Evolutionary conservation across 2,113 vertebrate species (phyloP).

Genomic region (Callionymus lyra): DNA sequence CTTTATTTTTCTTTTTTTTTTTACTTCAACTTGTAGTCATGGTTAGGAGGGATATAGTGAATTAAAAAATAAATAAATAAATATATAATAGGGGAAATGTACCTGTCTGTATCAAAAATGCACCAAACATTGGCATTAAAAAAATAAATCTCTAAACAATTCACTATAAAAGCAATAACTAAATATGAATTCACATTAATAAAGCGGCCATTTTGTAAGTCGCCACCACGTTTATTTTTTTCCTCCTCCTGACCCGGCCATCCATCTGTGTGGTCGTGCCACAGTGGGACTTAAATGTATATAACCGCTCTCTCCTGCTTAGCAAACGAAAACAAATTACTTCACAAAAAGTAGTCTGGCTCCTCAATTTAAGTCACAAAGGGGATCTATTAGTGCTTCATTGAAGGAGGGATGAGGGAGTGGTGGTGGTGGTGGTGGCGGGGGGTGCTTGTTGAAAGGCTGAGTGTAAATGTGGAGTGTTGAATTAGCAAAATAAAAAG

Average conservation of each 20-base stretch:
- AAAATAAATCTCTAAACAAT: too few species aligned
- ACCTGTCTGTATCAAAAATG: too few species aligned
- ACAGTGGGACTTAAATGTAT: background rate
- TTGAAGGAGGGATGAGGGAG: background rate
- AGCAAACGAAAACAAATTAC: conserved; percentile 16
- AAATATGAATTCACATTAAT: too few species aligned
- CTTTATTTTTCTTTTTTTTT: conserved; percentile 3
- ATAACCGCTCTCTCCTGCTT: background rate
- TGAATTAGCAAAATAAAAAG: too few species aligned
- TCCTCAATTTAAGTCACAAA: conserved; percentile 34
- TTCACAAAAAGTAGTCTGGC: conserved; percentile 31
- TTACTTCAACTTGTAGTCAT: background rate
- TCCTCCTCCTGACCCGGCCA: too few species aligned
- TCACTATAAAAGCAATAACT: too few species aligned
- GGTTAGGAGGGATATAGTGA: background rate
- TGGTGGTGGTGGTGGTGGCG: too few species aligned
- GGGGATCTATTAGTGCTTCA: conserved; percentile 29
- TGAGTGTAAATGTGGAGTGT: background rate
- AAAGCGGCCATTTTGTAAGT: too few species aligned
- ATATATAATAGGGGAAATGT: too few species aligned
- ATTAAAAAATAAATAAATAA: background rate
- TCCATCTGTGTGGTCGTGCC: too few species aligned
- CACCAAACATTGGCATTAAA: too few species aligned
- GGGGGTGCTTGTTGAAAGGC: background rate
- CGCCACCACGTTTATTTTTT: too few species aligned